A percentile compares a stretch with the other conserved stretches of the same genome.
phyloP scores from a whole-genome alignment of 2,113 vertebrate genomes.

The Pomatorhinus ruficollis region DNA sequence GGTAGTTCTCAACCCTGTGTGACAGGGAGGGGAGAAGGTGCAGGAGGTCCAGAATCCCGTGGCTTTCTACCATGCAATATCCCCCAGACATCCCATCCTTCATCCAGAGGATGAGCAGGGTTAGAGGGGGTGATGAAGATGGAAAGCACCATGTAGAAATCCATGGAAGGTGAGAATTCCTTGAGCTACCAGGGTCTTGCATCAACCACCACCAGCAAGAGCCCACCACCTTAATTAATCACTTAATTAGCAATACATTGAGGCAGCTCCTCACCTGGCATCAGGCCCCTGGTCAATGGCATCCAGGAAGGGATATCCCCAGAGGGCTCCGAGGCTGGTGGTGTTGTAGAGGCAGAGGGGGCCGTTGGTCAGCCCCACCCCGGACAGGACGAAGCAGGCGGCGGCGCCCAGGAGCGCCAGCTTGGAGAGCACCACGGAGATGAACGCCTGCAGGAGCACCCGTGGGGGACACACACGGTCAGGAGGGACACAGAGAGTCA shows the following conservation, averaged over 20 bases:
- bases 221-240: background rate
- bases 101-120: rapidly evolving
- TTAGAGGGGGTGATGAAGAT: background rate
- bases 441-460: slow-evolving; percentile 58
- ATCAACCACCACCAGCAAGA: background rate
- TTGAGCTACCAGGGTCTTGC: background rate
- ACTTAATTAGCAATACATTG: background rate
- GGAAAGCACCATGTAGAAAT: background rate
- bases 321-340: background rate
- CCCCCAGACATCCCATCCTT: background rate
- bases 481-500: rapidly evolving
- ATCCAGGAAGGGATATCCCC: slow-evolving; percentile 75
- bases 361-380: slow-evolving; percentile 71
- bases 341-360: slow-evolving; percentile 74
- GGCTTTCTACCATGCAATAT: rapidly evolving
- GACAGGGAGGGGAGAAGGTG: background rate
- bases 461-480: rapidly evolving
- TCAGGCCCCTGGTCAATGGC: background rate
- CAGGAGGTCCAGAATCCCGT: background rate
- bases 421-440: slow-evolving; percentile 63
- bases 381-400: slow-evolving; percentile 68
- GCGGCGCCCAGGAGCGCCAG: slow-evolving; percentile 71
- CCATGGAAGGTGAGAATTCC: background rate
- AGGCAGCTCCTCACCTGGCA: background rate
- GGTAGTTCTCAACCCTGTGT: slow-evolving; percentile 28